These are phyloP conservation scores for Recurvirostra avosetta DNA, from an alignment of 2,113 vertebrate species.

Conservation along the genomic window DNA sequence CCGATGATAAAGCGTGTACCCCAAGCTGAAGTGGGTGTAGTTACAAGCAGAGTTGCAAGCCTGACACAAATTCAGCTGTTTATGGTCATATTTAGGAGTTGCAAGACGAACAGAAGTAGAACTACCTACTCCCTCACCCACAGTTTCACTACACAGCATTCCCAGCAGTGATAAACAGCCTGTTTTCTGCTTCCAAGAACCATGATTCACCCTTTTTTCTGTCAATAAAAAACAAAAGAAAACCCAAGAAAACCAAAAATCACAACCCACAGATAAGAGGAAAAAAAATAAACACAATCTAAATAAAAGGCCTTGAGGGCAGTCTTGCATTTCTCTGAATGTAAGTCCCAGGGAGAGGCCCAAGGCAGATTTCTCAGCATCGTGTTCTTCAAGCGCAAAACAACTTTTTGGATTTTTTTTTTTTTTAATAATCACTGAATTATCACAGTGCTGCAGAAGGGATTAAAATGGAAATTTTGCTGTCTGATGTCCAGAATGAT, in stretches of 20 bases:
- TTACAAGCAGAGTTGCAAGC: neutral
- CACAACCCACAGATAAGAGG: neutral
- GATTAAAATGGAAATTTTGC: neutral
- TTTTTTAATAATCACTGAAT: neutral
- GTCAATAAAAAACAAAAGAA: neutral
- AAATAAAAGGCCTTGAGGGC: neutral
- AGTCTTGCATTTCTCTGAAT: neutral
- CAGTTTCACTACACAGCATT: neutral
- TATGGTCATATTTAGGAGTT: neutral
- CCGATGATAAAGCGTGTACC: neutral
- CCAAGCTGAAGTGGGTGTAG: neutral
- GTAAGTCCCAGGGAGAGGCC: neutral
- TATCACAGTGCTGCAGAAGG: neutral
- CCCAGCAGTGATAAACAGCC: neutral
- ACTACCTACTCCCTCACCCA: slow-evolving; percentile 4
- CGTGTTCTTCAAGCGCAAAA: neutral
- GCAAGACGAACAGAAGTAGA: slow-evolving; percentile 29
- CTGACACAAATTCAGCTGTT: slow-evolving; percentile 25
- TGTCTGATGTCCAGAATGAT: neutral
- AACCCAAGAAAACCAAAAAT: neutral
- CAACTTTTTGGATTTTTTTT: neutral
- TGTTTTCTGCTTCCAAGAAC: slow-evolving; percentile 5
- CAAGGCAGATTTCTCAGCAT: neutral
- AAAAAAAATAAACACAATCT: neutral
- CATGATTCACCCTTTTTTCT: neutral